phyloP scores from a whole-genome alignment of 2,888 invertebrate species.

The Dascillus cervinus region DNA sequence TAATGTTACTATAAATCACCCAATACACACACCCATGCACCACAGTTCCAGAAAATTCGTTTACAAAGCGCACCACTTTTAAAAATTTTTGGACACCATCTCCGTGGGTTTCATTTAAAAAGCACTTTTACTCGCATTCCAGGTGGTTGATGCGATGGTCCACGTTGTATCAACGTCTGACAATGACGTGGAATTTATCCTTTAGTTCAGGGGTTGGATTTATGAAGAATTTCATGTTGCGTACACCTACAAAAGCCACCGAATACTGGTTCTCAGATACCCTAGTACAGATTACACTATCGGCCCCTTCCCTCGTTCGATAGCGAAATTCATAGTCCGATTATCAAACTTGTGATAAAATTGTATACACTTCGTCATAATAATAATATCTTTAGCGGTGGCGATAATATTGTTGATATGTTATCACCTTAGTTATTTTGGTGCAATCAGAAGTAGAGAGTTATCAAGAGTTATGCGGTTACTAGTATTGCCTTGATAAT shows the following conservation, averaged over 20 bases:
- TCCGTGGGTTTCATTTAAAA: too few relatives aligned
- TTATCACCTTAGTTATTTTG: constrained; percentile 39
- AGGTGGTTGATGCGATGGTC: too few relatives aligned
- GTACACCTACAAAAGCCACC: constrained; percentile 29
- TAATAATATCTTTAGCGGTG: constrained; percentile 31
- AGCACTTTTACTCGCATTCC: too few relatives aligned
- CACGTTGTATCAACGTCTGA: too few relatives aligned
- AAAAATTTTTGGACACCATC: too few relatives aligned
- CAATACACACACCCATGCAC: too few relatives aligned
- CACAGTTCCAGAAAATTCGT: too few relatives aligned
- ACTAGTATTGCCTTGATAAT: constrained; percentile 24
- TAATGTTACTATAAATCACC: too few relatives aligned
- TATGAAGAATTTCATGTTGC: too few relatives aligned
- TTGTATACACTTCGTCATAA: constrained; percentile 38
- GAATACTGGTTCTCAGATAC: constrained; percentile 29
- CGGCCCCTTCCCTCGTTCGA: constrained; percentile 35
- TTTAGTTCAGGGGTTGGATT: too few relatives aligned
- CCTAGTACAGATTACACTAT: constrained; percentile 34
- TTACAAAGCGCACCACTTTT: too few relatives aligned
- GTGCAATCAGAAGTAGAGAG: constrained; percentile 25
- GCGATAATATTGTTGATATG: constrained; percentile 32
- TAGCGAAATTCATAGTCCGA: constrained; percentile 34
- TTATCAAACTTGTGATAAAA: constrained; percentile 39
- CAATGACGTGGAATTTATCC: too few relatives aligned
- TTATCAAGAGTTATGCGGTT: constrained; percentile 23